These are phyloP conservation scores for Brienomyrus brachyistius DNA, from an alignment of 2,113 vertebrate genomes.

Conservation along the genomic window DNA sequence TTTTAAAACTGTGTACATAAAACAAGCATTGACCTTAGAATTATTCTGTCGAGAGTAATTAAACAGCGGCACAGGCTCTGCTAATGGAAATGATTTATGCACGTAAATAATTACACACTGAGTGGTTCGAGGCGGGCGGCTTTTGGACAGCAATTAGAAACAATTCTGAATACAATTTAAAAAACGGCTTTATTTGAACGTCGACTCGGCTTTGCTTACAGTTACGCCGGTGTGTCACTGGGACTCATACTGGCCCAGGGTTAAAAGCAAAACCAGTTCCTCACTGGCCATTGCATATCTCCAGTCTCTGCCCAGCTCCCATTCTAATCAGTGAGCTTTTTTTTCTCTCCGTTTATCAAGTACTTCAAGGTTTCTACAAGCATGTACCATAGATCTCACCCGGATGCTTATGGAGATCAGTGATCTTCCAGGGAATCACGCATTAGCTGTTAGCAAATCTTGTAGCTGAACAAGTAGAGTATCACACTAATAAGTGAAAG, in stretches of 20 bases:
- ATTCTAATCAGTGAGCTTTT: not conserved
- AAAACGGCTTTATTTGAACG: slow-evolving; percentile 4
- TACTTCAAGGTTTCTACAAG: not conserved
- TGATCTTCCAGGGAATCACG: not conserved
- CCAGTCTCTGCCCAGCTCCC: not conserved
- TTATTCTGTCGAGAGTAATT: not conserved
- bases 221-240: not conserved
- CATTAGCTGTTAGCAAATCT: not conserved
- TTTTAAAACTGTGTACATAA: slow-evolving; percentile 4
- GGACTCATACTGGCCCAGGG: not conserved
- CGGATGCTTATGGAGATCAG: not conserved
- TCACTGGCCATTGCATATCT: not conserved
- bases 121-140: not conserved
- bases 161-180: not conserved
- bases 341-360: not conserved
- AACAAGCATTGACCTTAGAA: not conserved
- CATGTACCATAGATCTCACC: not conserved
- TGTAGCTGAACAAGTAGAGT: not conserved
- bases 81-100: not conserved
- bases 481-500: not conserved
- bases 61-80: not conserved
- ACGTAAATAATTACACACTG: not conserved
- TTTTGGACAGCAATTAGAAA: slow-evolving; percentile 7
- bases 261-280: not conserved
- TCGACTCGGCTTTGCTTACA: not conserved